Conservation (phyloP, 1,140 invertebrate species). For the Pemphigus obesinymphae region DNA sequence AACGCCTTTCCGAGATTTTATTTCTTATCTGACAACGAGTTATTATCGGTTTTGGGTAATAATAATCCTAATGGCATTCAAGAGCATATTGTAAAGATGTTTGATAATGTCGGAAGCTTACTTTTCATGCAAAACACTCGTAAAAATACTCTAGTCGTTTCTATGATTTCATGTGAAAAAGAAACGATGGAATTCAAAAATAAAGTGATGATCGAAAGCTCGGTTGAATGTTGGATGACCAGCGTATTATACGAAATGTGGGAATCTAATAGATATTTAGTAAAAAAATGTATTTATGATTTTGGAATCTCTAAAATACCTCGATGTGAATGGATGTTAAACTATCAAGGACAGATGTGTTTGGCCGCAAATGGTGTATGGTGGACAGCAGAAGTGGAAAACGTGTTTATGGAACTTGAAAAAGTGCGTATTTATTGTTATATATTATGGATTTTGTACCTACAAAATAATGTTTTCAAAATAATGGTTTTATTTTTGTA, state of each 20-base stretch:
- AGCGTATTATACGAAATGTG: slow-evolving; percentile 77
- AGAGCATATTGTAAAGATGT: slow-evolving; percentile 91
- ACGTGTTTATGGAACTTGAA: slow-evolving; percentile 72
- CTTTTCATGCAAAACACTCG: slow-evolving; percentile 59
- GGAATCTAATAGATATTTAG: slow-evolving; percentile 72
- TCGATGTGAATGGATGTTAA: slow-evolving; percentile 77
- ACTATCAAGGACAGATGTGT: slow-evolving; percentile 83
- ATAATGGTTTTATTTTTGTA: slow-evolving; percentile 47
- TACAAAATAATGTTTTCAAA: no score
- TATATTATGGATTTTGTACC: no score
- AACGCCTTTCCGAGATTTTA: slow-evolving; percentile 84
- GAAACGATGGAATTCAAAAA: slow-evolving; percentile 80
- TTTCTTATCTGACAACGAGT: slow-evolving; percentile 88
- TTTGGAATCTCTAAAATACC: slow-evolving; percentile 69
- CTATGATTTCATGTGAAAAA: slow-evolving; percentile 78
- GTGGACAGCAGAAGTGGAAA: slow-evolving; percentile 91
- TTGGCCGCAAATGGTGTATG: slow-evolving; percentile 81
- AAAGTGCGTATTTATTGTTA: slow-evolving; percentile 47
- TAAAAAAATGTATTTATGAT: slow-evolving; percentile 80
- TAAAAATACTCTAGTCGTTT: slow-evolving; percentile 62
- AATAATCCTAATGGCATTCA: slow-evolving; percentile 74
- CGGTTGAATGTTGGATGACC: slow-evolving; percentile 89
- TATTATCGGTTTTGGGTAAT: slow-evolving; percentile 82
- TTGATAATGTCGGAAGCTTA: slow-evolving; percentile 78
- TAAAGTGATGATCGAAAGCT: slow-evolving; percentile 56